Conservation (phyloP, 2,888 invertebrate species). For the Spicauda simplicius region DNA sequence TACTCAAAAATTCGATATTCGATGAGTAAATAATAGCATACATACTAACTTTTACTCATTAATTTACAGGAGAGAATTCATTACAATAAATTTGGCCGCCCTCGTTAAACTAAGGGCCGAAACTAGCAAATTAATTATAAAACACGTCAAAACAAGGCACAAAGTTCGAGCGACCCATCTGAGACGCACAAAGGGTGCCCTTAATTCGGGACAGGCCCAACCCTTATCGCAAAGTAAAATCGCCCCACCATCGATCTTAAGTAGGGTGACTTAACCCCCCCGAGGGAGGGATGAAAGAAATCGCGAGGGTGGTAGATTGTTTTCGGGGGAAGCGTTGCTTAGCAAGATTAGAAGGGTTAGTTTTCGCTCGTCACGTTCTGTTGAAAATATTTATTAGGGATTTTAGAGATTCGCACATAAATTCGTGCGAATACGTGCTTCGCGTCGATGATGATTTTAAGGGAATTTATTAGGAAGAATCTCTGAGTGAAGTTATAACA, state of each 20-base stretch:
- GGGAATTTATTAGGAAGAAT: not conserved
- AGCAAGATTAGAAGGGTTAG: conserved; percentile 73
- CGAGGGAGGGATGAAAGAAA: conserved; percentile 77
- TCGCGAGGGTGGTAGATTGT: conserved; percentile 69
- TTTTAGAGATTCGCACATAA: conserved; percentile 35
- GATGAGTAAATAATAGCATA: conserved; percentile 36
- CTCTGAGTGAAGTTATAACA: too few species aligned
- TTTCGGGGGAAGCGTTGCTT: conserved; percentile 56
- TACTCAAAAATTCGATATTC: conserved; percentile 16
- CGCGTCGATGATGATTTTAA: not conserved
- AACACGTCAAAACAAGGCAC: conserved; percentile 81
- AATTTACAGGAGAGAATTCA: conserved; percentile 51
- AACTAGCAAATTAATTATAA: conserved; percentile 85
- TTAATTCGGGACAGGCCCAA: conserved; percentile 71
- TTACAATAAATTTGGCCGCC: conserved; percentile 69
- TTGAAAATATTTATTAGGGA: conserved; percentile 45
- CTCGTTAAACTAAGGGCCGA: conserved; percentile 74
- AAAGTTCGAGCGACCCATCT: conserved; percentile 76
- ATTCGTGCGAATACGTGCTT: conserved; percentile 32
- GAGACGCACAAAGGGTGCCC: conserved; percentile 77
- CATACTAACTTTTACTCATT: conserved; percentile 40
- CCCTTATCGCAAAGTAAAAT: conserved; percentile 81
- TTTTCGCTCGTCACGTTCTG: conserved; percentile 69
- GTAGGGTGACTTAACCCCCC: conserved; percentile 80
- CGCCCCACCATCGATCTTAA: conserved; percentile 84